Evolutionary conservation across 2,797 vertebrate genomes (phyloP).

Genomic region (Mormyrus hasselquistii): DNA sequence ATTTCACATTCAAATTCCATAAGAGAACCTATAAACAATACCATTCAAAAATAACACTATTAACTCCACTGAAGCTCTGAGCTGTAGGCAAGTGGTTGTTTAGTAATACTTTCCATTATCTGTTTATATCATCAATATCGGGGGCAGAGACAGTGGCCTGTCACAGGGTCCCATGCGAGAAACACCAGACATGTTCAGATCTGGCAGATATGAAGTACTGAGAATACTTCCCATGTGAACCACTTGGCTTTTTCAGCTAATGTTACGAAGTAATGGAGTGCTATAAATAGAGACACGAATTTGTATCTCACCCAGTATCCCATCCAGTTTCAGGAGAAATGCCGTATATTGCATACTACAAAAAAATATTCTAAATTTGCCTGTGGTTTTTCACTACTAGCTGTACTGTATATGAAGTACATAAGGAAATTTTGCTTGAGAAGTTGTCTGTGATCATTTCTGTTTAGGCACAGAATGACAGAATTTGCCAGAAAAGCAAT

Average conservation of each 20-base stretch:
- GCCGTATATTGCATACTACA: neutral
- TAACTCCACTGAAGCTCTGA: neutral
- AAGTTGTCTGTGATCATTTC: neutral
- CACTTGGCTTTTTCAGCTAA: neutral
- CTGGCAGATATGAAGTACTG: neutral
- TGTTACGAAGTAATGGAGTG: neutral
- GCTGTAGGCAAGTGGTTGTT: neutral
- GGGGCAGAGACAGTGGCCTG: neutral
- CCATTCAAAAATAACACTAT: neutral
- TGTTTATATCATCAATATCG: neutral
- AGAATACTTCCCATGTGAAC: conserved; percentile 20
- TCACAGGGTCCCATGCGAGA: neutral
- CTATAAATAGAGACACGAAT: neutral
- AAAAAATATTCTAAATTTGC: neutral
- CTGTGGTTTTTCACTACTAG: neutral
- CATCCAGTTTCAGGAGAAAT: neutral
- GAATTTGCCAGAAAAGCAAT: neutral
- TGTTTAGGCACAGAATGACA: neutral
- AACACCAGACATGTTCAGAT: neutral
- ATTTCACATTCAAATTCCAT: neutral
- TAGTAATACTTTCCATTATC: neutral
- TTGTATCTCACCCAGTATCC: neutral
- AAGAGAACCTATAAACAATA: neutral
- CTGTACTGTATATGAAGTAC: neutral
- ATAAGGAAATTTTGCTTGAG: neutral